Evolutionary conservation across 2,113 vertebrate species (phyloP), one percentile per base, ranked within the genome.

Genomic region (Lucifuga dentata): DNA sequence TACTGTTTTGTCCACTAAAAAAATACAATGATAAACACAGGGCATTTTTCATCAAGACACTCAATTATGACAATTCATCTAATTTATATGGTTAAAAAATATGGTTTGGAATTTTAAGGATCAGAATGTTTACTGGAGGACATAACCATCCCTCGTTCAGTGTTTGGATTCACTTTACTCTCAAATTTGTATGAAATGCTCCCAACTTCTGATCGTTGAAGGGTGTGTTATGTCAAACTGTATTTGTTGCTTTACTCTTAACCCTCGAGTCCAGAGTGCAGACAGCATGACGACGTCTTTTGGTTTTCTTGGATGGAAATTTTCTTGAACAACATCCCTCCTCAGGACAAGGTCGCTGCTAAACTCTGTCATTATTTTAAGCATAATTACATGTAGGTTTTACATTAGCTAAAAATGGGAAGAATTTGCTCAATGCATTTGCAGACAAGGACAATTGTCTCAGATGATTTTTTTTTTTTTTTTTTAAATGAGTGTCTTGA

Each of bases 321-420:
- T n/a, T 55, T 52, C 48, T 1, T 38, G 33, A 67, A 49, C 1
- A 53, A 29, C 38, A n/a, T 68, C 15, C 17, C 29, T 53, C 21
- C 43, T 35, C 44, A 43, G n/a, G 4, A 43, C 40, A 62, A 69
- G 69, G 69, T 70, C 60, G 43, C 32, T 32, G 5, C 50, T 24
- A 2, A 15, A 43, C 76, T 63, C 71, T 70, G 67, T 75, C 67
- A 80, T 83, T 81, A 72, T 64, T 73, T 50, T 58, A 16, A 9
- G 48, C 40, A 65, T 78, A 72, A 86, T 81, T 13, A 72, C 24
- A 2, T 2, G 4, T 33, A 76, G 40, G 11, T 35, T 35, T 26
- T 11, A 8, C 11, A 56, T 45, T 29, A 17, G 26, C 26, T 29
- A 29, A 5, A 29, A 29, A 29, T 29, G 26, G 26, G n/a, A n/a